Evolutionary conservation across 1,140 invertebrate genomes (phyloP).

Genomic region (Micrasema minimum): DNA sequence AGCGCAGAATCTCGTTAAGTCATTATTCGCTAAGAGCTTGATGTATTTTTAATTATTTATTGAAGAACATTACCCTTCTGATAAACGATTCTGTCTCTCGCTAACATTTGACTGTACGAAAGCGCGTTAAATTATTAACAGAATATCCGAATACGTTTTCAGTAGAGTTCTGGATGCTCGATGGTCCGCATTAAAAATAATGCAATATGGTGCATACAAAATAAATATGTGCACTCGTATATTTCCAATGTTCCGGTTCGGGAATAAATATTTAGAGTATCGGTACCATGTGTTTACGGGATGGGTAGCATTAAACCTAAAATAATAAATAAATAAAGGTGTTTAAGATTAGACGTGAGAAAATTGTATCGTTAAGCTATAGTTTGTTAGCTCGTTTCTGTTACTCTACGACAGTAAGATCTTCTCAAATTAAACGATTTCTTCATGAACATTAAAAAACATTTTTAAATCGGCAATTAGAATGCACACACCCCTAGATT

Average conservation of each 20-base stretch:
- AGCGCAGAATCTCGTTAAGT: slow-evolving; percentile 2
- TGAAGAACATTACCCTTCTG: slow-evolving; percentile 23
- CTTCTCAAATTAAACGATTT: no score
- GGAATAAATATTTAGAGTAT: slow-evolving; percentile 43
- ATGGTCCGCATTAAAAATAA: slow-evolving; percentile 16
- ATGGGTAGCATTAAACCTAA: slow-evolving; percentile 35
- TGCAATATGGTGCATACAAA: slow-evolving; percentile 16
- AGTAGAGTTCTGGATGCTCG: neutral
- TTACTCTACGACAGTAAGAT: slow-evolving; percentile 3
- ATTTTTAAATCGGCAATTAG: no score
- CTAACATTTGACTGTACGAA: neutral
- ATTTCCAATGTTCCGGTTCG: slow-evolving; percentile 4
- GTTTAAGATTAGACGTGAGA: slow-evolving; percentile 20
- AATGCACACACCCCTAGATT: no score
- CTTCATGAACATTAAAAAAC: no score
- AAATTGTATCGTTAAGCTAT: slow-evolving; percentile 18
- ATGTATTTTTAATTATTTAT: slow-evolving; percentile 31
- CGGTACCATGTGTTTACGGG: slow-evolving; percentile 27
- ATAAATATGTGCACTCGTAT: slow-evolving; percentile 17
- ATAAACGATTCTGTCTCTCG: slow-evolving; percentile 14
- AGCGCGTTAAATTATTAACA: neutral
- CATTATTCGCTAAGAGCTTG: slow-evolving; percentile 8
- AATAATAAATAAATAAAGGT: slow-evolving; percentile 39
- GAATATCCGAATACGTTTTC: neutral
- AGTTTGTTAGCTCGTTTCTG: neutral